Base-by-base conservation (phyloP, 1,140 invertebrate species). In the Panagrolaimus sp. region DNA sequence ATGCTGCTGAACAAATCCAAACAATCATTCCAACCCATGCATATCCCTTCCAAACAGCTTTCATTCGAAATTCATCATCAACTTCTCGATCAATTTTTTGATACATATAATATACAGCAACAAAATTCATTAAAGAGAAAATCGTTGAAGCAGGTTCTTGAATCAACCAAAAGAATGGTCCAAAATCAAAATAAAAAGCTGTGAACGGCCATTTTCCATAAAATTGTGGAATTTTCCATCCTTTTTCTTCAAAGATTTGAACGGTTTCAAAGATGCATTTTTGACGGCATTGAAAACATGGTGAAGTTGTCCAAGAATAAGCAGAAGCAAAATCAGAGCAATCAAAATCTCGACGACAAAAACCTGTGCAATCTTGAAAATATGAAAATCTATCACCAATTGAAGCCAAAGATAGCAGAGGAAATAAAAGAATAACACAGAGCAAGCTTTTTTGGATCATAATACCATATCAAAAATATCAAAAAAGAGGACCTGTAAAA, bases 201-300 rank as follows among this genome's bases (percentile, higher is more conserved):
- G 17, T 47, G 43, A 77, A 75, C 2, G 74, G 68, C 72, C 74
- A 81, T 70, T 96, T 97, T 80, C 95, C 94, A 88, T 92, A 89
- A 85, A 98, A 98, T 83, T 98, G 94, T 45, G 93, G 93, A 14
- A 46, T 66, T 26, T 76, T 76, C 62, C 88, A 88, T 0, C 88
- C 88, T 75, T 88, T 86, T 70, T 87, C 85, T 48, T 88, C 76
- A 81, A 94, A 96, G 14, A 87, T 87, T 14, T 89, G 85, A 0
- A 96, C 91, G 8, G 93, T 93, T 66, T 88, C 84, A 94, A 94
- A 98, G 90, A 94, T 96, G 82, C 94, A 98, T 3, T 87, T 83
- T 80, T 97, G 94, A 38, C 81, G 72, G 72, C 86, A 87, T 71
- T 65, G 72, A 52, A 72, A 72, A 38, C 21, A 43, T 10, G 45